A percentile compares a stretch with the other conserved stretches of the same genome.
Conservation (phyloP, 2,113 vertebrate species). For the Macquaria australasica region DNA sequence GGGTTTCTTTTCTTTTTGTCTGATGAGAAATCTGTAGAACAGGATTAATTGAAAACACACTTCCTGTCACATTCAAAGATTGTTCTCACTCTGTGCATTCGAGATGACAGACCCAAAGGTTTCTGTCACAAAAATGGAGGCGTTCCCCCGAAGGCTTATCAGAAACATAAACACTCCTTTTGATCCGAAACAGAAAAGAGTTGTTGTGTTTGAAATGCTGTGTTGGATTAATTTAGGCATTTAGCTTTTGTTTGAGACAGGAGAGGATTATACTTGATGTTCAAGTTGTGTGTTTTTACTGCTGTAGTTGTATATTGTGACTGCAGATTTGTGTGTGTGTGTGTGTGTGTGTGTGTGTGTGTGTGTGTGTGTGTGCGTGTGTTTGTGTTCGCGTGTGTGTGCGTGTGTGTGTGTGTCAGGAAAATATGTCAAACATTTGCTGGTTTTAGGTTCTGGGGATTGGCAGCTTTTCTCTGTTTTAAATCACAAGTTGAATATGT, state of each 20-base stretch:
- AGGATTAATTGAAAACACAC: constrained; percentile 34
- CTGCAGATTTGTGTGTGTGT: background rate
- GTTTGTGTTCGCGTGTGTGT: no score
- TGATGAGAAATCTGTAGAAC: constrained; percentile 23
- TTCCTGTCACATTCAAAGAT: constrained; percentile 3
- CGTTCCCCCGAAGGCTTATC: constrained; percentile 15
- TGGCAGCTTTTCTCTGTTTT: background rate
- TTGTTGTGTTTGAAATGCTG: background rate
- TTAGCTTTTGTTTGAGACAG: background rate
- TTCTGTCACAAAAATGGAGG: background rate
- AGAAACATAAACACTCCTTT: constrained; percentile 17
- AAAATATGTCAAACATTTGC: constrained; percentile 4
- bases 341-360: no score
- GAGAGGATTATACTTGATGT: background rate
- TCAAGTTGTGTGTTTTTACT: background rate
- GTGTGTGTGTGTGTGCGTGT: no score
- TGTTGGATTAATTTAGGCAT: constrained; percentile 23
- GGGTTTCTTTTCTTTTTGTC: constrained; percentile 6
- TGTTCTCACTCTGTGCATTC: background rate
- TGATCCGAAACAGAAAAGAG: constrained; percentile 13
- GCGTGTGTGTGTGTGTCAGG: background rate
- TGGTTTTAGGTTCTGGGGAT: background rate
- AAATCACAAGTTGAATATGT: background rate
- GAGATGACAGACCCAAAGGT: constrained; percentile 22
- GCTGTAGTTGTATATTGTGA: background rate